Evolutionary conservation across 1,140 invertebrate genomes (phyloP).

Genomic region (Eupeodes corollae): DNA sequence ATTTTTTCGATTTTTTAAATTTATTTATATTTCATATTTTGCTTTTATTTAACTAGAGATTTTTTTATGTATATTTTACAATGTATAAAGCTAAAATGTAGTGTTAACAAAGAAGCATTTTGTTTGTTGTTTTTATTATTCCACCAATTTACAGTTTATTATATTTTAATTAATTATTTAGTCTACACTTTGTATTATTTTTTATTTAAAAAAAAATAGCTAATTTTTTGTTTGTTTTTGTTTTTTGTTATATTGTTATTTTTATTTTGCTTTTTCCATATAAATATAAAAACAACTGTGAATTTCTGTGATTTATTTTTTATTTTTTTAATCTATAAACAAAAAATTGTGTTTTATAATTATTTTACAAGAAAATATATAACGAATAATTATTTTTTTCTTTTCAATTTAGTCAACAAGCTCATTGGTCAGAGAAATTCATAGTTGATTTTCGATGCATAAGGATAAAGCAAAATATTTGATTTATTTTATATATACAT

Average conservation of each 20-base stretch:
- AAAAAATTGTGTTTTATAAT: slow-evolving; percentile 2
- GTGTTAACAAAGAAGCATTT: slow-evolving; percentile 20
- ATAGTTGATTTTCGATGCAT: slow-evolving; percentile 6
- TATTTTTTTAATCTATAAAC: slow-evolving; percentile 1
- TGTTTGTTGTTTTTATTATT: slow-evolving; percentile 15
- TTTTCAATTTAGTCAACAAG: not conserved
- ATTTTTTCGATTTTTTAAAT: slow-evolving; percentile 17
- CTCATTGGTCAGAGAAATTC: slow-evolving; percentile 3
- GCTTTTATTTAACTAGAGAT: slow-evolving; percentile 31
- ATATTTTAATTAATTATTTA: slow-evolving; percentile 26
- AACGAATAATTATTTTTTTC: not conserved
- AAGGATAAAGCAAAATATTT: slow-evolving; percentile 2
- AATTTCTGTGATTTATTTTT: slow-evolving; percentile 3
- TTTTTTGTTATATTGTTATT: not conserved
- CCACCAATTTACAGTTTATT: slow-evolving; percentile 23
- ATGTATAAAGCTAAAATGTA: slow-evolving; percentile 38
- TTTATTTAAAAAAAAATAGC: not conserved
- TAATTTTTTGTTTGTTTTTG: not conserved
- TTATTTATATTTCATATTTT: slow-evolving; percentile 16
- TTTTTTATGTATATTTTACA: slow-evolving; percentile 33
- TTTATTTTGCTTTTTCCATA: slow-evolving; percentile 1
- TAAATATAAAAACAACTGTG: slow-evolving; percentile 5
- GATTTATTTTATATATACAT: not conserved
- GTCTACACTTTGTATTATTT: slow-evolving; percentile 8
- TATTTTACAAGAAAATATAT: slow-evolving; percentile 6